phyloP scores from a whole-genome alignment of 2,888 invertebrate genomes.

The Oscheius onirici region DNA sequence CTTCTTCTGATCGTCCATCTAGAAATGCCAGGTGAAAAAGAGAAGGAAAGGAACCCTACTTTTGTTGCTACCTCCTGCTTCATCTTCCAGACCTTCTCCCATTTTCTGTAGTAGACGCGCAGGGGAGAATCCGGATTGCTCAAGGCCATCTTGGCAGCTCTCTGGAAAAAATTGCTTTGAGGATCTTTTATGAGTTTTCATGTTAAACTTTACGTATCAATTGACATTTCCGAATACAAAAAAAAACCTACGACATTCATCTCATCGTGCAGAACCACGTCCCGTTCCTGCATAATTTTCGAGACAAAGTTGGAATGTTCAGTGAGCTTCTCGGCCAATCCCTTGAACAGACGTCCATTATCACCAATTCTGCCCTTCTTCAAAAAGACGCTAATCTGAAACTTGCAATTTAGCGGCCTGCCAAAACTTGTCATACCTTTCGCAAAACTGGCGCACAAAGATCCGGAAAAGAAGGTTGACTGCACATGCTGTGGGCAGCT shows the following conservation, averaged over 20 bases:
- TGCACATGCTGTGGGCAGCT: conserved; percentile 55
- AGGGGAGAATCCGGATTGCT: conserved; percentile 53
- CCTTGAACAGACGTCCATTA: conserved; percentile 51
- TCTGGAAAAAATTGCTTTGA: conserved; percentile 34
- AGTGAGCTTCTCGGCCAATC: conserved; percentile 48
- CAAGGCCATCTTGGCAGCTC: conserved; percentile 48
- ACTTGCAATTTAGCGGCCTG: neutral
- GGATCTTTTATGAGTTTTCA: neutral
- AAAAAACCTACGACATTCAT: conserved; percentile 47
- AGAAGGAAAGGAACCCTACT: conserved; percentile 10
- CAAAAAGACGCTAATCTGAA: conserved; percentile 34
- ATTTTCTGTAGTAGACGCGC: conserved; percentile 51
- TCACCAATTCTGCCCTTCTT: conserved; percentile 44
- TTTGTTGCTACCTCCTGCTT: conserved; percentile 39
- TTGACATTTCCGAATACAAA: neutral
- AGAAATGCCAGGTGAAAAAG: neutral
- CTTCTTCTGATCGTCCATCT: neutral
- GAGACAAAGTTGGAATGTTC: conserved; percentile 47
- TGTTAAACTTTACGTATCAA: neutral
- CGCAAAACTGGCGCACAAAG: conserved; percentile 55
- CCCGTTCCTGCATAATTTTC: conserved; percentile 34
- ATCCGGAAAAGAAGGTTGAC: conserved; percentile 61
- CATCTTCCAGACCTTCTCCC: conserved; percentile 59
- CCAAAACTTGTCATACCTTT: conserved; percentile 31
- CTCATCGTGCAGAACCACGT: conserved; percentile 46